A percentile compares a stretch with the other conserved stretches of the same genome.
Evolutionary conservation across 2,797 vertebrate species (phyloP).

Genomic region (Delichon dasypus): DNA sequence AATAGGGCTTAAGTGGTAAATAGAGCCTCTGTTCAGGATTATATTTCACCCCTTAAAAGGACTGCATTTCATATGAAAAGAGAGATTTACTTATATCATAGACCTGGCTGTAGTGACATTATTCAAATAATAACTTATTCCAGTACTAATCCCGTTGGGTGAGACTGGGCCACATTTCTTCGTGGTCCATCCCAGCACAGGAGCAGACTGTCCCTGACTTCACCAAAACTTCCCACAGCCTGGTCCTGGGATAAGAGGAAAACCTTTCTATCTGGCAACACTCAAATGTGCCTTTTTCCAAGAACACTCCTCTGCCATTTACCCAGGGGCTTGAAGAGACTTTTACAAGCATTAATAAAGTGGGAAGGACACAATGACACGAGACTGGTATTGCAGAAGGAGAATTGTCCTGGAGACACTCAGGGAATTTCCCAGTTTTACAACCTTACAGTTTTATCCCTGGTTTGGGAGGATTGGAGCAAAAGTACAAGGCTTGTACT

Average conservation of each 20-base stretch:
- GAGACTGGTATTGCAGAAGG: not conserved
- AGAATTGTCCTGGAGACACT: not conserved
- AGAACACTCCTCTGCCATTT: not conserved
- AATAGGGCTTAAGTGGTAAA: slow-evolving; percentile 63
- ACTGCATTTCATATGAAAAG: slow-evolving; percentile 28
- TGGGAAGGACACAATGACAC: rapidly evolving
- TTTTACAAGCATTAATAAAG: not conserved
- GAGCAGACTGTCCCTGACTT: not conserved
- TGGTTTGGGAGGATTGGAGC: not conserved
- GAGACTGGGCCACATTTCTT: not conserved
- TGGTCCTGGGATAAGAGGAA: not conserved
- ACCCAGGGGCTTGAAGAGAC: not conserved
- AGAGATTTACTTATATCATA: slow-evolving; percentile 34
- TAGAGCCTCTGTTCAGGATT: slow-evolving; percentile 57
- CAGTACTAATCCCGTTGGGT: slow-evolving; percentile 2
- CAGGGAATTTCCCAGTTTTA: not conserved
- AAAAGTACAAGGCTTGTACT: not conserved
- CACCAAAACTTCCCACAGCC: not conserved
- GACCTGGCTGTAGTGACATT: slow-evolving; percentile 4
- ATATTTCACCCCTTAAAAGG: slow-evolving; percentile 49
- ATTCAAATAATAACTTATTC: not conserved
- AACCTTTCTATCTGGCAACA: not conserved
- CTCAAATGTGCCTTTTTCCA: not conserved
- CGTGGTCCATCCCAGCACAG: not conserved
- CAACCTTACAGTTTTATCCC: not conserved